Base-by-base conservation (phyloP, 2,888 invertebrate genomes). In the Hirtodrosophila confusa region DNA sequence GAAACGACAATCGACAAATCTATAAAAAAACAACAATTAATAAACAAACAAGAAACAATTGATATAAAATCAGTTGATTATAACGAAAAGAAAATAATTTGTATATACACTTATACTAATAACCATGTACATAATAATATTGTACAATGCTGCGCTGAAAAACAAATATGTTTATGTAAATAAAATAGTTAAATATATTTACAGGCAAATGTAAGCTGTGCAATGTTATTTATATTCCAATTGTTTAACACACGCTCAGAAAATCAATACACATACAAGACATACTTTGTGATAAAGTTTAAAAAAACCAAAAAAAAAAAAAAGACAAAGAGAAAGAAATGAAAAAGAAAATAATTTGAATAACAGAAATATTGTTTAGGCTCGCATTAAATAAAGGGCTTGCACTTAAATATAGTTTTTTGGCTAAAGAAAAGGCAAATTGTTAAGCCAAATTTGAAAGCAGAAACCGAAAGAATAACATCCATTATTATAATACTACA, bases 1-100 rank as follows among this genome's bases (percentile, higher is more conserved):
- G 58, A 79, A 77, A 63, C 60, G 79, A 79, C 79, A 79, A 79
- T 79, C 79, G 77, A 79, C 36, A 79, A 73, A 43, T 47, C 36
- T 41, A 11, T 63, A 66, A 48, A 44, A 39, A 55, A 49, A 35
- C 36, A 49, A 12, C 48, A 45, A 27, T 35, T 45, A 48, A 33
- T 23, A 5, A 1, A 24, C 7, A 51, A 40, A 5, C 23, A 10
- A 36, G 23, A 11, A 47, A 8, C 4, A 36, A 8, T 33, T 49
- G 24, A 53, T 36, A 17, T 27, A 63, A 71, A 40, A 49, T 31
- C 69, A 45, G 44, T 37, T 51, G 47, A 58, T 43, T 47, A 29
- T 44, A 41, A 39, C 3, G 7, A 35, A 47, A 24, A 51, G 9
- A 0, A 50, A 41, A 39, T 24, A 60, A 69, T 60, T 75, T 75